Evolutionary conservation across 2,888 invertebrate genomes (phyloP).

Genomic region (Malthinus flaveolus): DNA sequence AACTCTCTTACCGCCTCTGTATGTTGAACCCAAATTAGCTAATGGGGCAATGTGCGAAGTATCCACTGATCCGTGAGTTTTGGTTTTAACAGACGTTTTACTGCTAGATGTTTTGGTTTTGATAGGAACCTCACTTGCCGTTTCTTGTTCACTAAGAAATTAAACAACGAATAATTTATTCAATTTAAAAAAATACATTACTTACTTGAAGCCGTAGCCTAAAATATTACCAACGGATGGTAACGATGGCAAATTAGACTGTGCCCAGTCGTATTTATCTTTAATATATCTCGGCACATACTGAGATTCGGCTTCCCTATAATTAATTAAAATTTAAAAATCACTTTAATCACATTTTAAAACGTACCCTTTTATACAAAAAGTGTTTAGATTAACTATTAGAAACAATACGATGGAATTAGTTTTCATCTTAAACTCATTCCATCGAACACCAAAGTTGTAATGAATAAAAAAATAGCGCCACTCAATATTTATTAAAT

Average conservation of each 20-base stretch:
- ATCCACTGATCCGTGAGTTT: not conserved
- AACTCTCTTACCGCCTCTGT: not conserved
- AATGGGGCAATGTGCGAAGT: not conserved
- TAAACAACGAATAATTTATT: not conserved
- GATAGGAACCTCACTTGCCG: not conserved
- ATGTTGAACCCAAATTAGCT: not conserved
- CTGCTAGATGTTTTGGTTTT: constrained; percentile 3
- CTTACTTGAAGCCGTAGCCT: not conserved
- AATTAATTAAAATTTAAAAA: not conserved
- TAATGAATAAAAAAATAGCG: constrained; percentile 4
- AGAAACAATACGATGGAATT: not conserved
- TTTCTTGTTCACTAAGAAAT: not conserved
- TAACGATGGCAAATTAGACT: not conserved
- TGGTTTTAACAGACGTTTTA: constrained; percentile 5
- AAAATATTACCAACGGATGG: not conserved
- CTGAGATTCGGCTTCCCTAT: not conserved
- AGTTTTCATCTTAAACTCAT: constrained; percentile 3
- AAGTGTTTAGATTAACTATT: not conserved
- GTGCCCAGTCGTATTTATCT: constrained; percentile 8
- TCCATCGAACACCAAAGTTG: not conserved
- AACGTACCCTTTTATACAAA: constrained; percentile 10
- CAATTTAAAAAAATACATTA: not conserved
- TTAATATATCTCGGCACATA: constrained; percentile 12
- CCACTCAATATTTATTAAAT: not conserved
- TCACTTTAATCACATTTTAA: not conserved